Evolutionary conservation across 2,797 vertebrate species (phyloP), one percentile per base, ranked within the genome.

Genomic region (Ctenosaura bakeri): DNA sequence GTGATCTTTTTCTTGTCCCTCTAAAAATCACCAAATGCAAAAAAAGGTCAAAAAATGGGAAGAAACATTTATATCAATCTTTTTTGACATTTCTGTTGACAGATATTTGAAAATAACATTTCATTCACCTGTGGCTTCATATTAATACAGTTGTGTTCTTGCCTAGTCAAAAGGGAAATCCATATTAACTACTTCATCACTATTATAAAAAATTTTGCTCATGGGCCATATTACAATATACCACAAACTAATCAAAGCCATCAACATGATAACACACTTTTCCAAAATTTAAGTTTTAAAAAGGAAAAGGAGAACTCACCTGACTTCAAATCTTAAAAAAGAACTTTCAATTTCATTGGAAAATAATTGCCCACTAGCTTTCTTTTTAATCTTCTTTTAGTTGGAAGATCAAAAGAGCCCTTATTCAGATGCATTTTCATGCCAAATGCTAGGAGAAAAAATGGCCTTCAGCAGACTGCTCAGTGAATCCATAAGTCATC

Each of bases 321-420:
- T 85, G 88, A 90, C 89, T 91, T 92, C 84, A 94, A 96, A 95
- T 92, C 92, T 94, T 8, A 54, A 92, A 79, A 26, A 64, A 64
- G 22, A 22, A 29, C 89, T 91, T 95, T 90, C 88, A 90, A 92
- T 95, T 95, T 95, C 88, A 94, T 29, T 82, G 89, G 78, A 84
- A 82, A 88, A 94, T 93, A 96, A 95, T 91, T 76, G 90, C 92
- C 94, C 85, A 71, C 93, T 93, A 96, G 94, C 88, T 95, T 95
- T 94, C 90, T 94, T 96, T 96, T 93, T 94, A 96, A 95, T 96
- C 90, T 95, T n/a, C 94, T 93, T 93, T 95, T 94, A 96, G 93
- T 93, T 93, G 95, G 89, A 95, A 97, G 95, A 97, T 97, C 95
- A 96, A 97, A 97, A 97, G 92, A 93, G 91, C 91, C 92, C 95